Percentiles rank a stretch among this genome's conserved stretches.
These are phyloP conservation scores for Sciurus niger DNA, from an alignment of 2,113 vertebrate species.

Conservation along the genomic window DNA sequence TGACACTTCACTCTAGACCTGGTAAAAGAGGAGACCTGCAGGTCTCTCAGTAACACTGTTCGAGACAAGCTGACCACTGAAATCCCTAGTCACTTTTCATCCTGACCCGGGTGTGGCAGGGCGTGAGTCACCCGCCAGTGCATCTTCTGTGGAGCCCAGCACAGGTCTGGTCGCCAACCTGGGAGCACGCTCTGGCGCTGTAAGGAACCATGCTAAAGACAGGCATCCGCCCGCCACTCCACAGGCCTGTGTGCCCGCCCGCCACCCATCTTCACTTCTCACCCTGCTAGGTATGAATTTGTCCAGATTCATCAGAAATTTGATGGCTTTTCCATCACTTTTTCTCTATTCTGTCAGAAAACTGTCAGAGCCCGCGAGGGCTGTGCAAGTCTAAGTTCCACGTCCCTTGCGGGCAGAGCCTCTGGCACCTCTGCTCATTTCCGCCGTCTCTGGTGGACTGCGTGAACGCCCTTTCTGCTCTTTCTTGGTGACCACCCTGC, in stretches of 20 bases:
- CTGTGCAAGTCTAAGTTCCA: neutral
- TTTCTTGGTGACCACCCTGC: neutral
- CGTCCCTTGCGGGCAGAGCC: neutral
- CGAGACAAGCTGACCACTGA: neutral
- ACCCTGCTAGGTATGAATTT: neutral
- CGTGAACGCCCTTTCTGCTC: neutral
- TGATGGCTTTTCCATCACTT: slow-evolving; percentile 43
- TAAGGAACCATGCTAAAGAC: neutral
- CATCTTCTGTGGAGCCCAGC: neutral
- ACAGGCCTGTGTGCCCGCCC: too few species aligned
- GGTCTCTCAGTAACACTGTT: neutral
- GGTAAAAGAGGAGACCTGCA: neutral
- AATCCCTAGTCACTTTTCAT: neutral
- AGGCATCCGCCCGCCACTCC: neutral
- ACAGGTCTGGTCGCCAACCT: rapidly evolving
- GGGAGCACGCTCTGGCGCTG: rapidly evolving
- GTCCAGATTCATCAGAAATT: neutral
- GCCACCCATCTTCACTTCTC: neutral
- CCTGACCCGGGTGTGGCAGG: neutral
- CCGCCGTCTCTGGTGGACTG: neutral
- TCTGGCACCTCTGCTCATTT: neutral
- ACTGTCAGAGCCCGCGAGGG: neutral
- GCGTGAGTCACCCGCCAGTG: neutral
- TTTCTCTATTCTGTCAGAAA: slow-evolving; percentile 25
- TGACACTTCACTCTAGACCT: neutral